Conservation (phyloP, 1,140 invertebrate genomes). For the Plectrocnemia conspersa region DNA sequence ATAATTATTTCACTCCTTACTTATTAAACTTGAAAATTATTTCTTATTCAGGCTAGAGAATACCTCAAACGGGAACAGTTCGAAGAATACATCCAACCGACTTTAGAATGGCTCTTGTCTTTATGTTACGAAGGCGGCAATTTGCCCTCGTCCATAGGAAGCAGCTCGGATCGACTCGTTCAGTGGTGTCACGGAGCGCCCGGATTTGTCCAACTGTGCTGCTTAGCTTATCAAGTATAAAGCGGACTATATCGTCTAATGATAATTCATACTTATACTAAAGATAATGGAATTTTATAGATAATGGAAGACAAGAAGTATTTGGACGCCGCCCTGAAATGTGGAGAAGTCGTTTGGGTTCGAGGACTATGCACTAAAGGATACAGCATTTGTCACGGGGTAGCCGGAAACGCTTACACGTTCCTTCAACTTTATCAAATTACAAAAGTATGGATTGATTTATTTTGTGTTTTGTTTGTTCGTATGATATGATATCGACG, state of each 20-base stretch:
- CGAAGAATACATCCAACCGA: conserved; percentile 42
- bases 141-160: conserved; percentile 76
- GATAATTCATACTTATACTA: conserved; percentile 1
- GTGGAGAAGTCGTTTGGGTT: conserved; percentile 77
- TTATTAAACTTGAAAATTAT: conserved; percentile 2
- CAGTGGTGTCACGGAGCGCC: conserved; percentile 97
- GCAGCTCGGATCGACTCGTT: conserved; percentile 69
- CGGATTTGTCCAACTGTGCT: conserved; percentile 74
- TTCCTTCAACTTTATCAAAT: conserved; percentile 77
- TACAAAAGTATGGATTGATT: conserved; percentile 61
- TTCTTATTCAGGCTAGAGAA: conserved; percentile 50
- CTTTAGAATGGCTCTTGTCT: conserved; percentile 47
- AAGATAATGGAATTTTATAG: conserved; percentile 44
- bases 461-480: too few species aligned
- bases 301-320: conserved; percentile 71
- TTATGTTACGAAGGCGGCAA: conserved; percentile 66
- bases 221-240: conserved; percentile 68
- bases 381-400: conserved; percentile 88
- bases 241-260: conserved; percentile 2
- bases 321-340: conserved; percentile 64
- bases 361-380: conserved; percentile 85
- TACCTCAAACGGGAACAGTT: conserved; percentile 53
- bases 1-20: too few species aligned
- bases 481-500: too few species aligned
- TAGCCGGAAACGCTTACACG: conserved; percentile 85